Percentiles rank a stretch among this genome's conserved stretches.
phyloP scores from a whole-genome alignment of 2,113 vertebrate species.

The Donacobius atricapilla region DNA sequence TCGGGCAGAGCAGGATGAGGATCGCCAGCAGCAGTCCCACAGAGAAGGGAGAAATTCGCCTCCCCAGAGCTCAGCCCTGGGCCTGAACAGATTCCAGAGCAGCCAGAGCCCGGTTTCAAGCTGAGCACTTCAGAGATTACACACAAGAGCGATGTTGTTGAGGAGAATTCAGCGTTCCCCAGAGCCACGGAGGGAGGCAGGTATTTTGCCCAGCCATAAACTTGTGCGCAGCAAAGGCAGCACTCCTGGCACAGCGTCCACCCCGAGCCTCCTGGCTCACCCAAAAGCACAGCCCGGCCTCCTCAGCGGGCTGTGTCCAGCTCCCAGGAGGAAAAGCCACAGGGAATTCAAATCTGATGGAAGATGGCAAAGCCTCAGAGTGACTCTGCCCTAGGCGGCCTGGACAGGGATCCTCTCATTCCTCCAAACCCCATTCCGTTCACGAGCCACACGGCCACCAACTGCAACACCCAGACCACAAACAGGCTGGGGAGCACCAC shows the following conservation, averaged over 20 bases:
- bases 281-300: background rate
- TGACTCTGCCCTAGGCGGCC: background rate
- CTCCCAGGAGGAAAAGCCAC: background rate
- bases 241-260: background rate
- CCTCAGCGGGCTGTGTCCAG: background rate
- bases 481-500: background rate
- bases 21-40: background rate
- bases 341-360: background rate
- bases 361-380: background rate
- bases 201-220: background rate
- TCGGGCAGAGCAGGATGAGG: background rate
- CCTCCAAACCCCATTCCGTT: background rate
- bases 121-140: fast-evolving
- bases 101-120: fast-evolving
- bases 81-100: background rate
- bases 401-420: background rate
- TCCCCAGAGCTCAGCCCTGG: background rate
- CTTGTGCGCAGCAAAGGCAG: background rate
- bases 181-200: background rate
- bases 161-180: fast-evolving
- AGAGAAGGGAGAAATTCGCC: background rate
- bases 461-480: background rate
- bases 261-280: fast-evolving
- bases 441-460: background rate
- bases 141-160: fast-evolving